Base-by-base conservation (phyloP, 2,888 invertebrate species). In the Sinodicranocentrus sp. region DNA sequence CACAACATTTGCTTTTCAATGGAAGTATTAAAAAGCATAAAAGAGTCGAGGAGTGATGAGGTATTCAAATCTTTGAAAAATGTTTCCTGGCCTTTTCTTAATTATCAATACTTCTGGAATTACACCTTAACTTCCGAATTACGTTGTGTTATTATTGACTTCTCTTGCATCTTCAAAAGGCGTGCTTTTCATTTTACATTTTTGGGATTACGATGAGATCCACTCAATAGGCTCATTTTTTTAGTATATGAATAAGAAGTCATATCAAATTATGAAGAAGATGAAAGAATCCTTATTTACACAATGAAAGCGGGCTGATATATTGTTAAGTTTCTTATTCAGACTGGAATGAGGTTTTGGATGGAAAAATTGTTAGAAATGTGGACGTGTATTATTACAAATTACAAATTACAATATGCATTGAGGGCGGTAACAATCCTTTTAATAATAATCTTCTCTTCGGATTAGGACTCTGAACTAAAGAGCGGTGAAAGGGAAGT, bases 51-150 rank as follows among this genome's bases (percentile, higher is more conserved):
- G 10, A 6, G 33, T 6, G 33, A 33, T 33, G 33, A 33, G 23
- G 26, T n/a, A 26, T 48, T 68, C 52, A 26, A 68, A 68, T 68
- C 19, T 48, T 13, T 48, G 39, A 71, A 71, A 28, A 25, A 57
- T 71, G 17, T 21, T 52, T 71, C 23, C 26, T 65, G 39, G 21
- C 65, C 17, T 43, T 65, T n/a, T 39, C 2, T 57, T 57, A 43
- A 76, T 76, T 67, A 63, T 57, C 39, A 65, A 67, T 76, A 79
- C 79, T 79, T 71, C 79, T 79, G 79, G 79, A 79, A 79, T 79
- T 79, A 79, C 79, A 25, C 71, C 57, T 52, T 57, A 71, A 71
- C 79, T 79, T 71, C 79, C 71, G 79, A 71, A 28, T 79, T 79
- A 79, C 79, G 79, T 68, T n/a, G n/a, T n/a, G n/a, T n/a, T 76